Base-by-base conservation (phyloP, 1,140 invertebrate species). In the Samia ricini region DNA sequence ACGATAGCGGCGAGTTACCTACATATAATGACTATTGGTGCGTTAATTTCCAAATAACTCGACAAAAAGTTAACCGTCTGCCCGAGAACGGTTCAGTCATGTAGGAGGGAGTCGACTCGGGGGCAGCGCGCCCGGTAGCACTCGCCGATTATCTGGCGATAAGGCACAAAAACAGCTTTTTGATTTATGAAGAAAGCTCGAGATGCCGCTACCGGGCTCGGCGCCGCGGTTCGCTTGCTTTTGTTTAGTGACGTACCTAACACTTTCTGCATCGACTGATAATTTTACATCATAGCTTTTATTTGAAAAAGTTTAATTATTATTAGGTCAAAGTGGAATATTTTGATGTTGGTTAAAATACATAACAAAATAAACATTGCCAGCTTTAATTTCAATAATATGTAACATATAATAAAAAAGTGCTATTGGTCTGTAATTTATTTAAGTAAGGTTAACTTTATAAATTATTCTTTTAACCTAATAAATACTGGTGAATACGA, bases 151-250 rank as follows among this genome's bases (percentile, higher is more conserved):
- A 85, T 85, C 79, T 75, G 77, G 66, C 81, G 86, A 89, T 89
- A 89, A 87, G 74, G 71, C 78, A 86, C 77, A 86, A 88, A 89
- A 85, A 85, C 85, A 86, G 81, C 85, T 77, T 86, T 87, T 89
- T 89, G 86, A 87, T 89, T 89, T 89, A 89, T 89, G 84, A 88
- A 85, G 83, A 86, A 85, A 85, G 81, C 82, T 72, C 52, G 71
- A 77, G 74, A 76, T 74, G 68, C 79, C 77, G 83, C 83, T 88
- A 88, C 85, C 65, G 83, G 85, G 81, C 79, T 83, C 81, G 79
- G 82, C 78, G 73, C 56, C 58, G 51, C 63, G 61, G 36, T 56
- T 54, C 52, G 56, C 60, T 70, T 65, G 64, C 66, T 58, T 68
- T 68, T 58, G 58, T 61, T 57, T 81, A 80, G 79, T 79, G 80